Base-by-base conservation (phyloP, 1,140 invertebrate species). In the Hyposmocoma kahamanoa region DNA sequence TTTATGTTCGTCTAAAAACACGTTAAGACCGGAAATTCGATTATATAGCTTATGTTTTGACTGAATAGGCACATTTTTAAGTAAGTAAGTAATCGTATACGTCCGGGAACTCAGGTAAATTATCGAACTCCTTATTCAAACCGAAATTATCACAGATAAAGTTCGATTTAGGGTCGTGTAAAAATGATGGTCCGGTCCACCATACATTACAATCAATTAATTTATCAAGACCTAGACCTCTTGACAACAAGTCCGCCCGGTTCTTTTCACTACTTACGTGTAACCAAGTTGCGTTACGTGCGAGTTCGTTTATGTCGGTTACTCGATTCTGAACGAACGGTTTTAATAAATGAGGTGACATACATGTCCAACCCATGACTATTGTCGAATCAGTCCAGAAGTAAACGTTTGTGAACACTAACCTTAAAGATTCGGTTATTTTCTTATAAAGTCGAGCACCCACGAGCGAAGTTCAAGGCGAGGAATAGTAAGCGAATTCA, bases 381-480 rank as follows among this genome's bases (percentile, higher is more conserved):
- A 75, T 72, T n/a, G 60, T 58, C 0, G 67, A 79, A 47, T 75
- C 67, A 0, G 61, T 62, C 67, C 75, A 79, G 20, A 46, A 46
- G 15, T 46, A 46, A 9, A 46, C 20, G 4, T 46, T 32, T 34
- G 32, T 17, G 21, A 46, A 46, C 0, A 4, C 3, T 46, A 51
- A 21, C n/a, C 41, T 34, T 1, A 65, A 24, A 13, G 47, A 34
- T 1, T 32, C 8, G 18, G 1, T 42, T 0, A 74, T 50, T 20
- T 59, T 54, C 19, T 53, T 6, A 13, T 67, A 39, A 19, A 82
- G 19, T 6, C 59, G 48, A 6, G 67, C 62, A 11, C 78, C 50
- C 3, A 86, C 24, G 1, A 67, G 43, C 4, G 85, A 83, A 88
- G 55, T 64, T 88, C 87, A 34, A 88, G 52, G 50, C 76, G 22